Percentiles rank a stretch among this genome's conserved stretches.
These are phyloP conservation scores for Pongo abelii DNA, from an alignment of 2,113 vertebrate genomes.

Conservation along the genomic window DNA sequence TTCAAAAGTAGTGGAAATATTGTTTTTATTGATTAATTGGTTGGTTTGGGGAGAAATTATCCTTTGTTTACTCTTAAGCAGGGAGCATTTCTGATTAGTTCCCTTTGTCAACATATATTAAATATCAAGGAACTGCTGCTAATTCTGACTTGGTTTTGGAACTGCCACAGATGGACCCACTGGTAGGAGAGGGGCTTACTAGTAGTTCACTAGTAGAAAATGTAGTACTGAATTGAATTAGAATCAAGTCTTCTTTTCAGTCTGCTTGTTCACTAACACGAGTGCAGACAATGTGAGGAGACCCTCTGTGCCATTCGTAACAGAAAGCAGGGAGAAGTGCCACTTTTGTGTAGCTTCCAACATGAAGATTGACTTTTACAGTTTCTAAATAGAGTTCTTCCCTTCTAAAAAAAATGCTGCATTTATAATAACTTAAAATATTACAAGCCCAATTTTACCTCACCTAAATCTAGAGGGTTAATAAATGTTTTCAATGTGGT, in stretches of 20 bases:
- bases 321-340: background rate
- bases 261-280: background rate
- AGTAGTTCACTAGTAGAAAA: background rate
- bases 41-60: background rate
- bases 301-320: background rate
- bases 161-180: fast-evolving
- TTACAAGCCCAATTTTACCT: background rate
- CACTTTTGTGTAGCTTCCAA: background rate
- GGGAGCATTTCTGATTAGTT: background rate
- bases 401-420: background rate
- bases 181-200: too few species aligned
- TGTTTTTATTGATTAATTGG: background rate
- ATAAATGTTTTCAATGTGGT: background rate
- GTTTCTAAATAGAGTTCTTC: conserved; percentile 17
- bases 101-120: background rate
- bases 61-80: background rate
- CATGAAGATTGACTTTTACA: background rate
- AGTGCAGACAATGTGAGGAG: background rate
- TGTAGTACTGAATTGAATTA: background rate
- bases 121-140: background rate
- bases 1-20: background rate
- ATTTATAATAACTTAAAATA: conserved; percentile 29
- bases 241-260: background rate
- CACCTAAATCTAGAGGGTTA: conserved; percentile 49
- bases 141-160: background rate